Evolutionary conservation across 2,113 vertebrate genomes (phyloP), one percentile per base, ranked within the genome.

Genomic region (Colistium nudipinnis): DNA sequence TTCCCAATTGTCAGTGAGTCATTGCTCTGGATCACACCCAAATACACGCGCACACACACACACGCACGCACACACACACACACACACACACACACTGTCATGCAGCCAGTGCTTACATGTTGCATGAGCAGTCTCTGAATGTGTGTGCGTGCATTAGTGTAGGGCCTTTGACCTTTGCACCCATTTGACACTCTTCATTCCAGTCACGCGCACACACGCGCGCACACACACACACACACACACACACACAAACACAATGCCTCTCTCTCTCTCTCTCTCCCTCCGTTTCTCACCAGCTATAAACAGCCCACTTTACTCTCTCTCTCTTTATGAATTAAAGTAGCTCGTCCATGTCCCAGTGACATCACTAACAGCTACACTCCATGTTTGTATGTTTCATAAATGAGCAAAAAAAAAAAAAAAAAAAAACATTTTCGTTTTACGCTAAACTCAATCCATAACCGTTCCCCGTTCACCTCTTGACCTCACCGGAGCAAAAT

Each of bases 1-100:
- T 86, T 87, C 88, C 88, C 86, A 86, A 83, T 87, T 86, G 86
- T 87, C 77, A 79, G 76, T 90, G 88, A 90, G 72, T 88, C 88
- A 90, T 63, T 79, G 81, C 86, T 56, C 67, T 87, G 82, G 74
- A 83, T 76, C 74, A 85, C 61, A 76, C 68, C 38, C 70, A 82
- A 25, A 65, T 62, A 45, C 75, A 65, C 43, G 35, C 73, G 67
- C 47, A 43, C 53, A 44, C 57, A 48, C 65, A 47, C 49, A 53
- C 51, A 66, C 41, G 53, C 66, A 35, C 41, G 52, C 60, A 36
- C 54, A 51, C 73, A 20, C 74, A 67, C 47, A 44, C 76, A 63
- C 61, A 59, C 53, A 66, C 31, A 59, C 54, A 62, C 38, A 24
- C 64, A 43, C 71, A 49, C 16, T 54, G 2, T 60, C 48, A 44